Conservation (phyloP, 2,888 invertebrate species). For the Augochlorella aurata region DNA sequence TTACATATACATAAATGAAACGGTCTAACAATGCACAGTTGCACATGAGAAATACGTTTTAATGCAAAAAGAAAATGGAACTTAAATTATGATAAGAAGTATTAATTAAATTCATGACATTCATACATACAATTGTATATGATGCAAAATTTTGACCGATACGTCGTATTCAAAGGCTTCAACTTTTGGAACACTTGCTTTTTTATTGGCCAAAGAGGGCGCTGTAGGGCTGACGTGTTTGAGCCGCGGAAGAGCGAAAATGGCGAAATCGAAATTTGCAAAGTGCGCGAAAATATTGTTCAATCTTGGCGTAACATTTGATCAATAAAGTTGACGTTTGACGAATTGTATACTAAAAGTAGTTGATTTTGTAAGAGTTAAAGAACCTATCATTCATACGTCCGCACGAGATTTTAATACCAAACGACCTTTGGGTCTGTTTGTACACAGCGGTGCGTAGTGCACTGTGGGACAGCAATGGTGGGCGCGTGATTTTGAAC, state of each 20-base stretch:
- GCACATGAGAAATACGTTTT: not conserved
- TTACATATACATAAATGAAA: not conserved
- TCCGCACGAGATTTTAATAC: slow-evolving; percentile 49
- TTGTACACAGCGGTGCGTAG: slow-evolving; percentile 77
- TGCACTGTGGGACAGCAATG: slow-evolving; percentile 81
- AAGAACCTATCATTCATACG: slow-evolving; percentile 23
- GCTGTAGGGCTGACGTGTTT: slow-evolving; percentile 73
- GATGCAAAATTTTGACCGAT: not conserved
- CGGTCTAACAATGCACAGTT: not conserved
- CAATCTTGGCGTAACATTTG: slow-evolving; percentile 17
- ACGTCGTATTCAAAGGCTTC: slow-evolving; percentile 48
- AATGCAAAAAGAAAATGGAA: not conserved
- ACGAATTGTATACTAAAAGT: slow-evolving; percentile 8
- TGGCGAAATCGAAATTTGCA: slow-evolving; percentile 77
- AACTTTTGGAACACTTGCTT: slow-evolving; percentile 52
- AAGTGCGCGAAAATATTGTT: slow-evolving; percentile 75
- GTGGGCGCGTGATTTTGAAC: slow-evolving; percentile 84
- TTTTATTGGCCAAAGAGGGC: slow-evolving; percentile 70
- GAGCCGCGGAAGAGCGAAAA: slow-evolving; percentile 75
- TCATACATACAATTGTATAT: not conserved
- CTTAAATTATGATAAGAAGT: not conserved
- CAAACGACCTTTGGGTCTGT: slow-evolving; percentile 72
- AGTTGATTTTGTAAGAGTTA: slow-evolving; percentile 29
- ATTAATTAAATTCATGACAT: not conserved
- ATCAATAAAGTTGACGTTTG: slow-evolving; percentile 23